Evolutionary conservation across 37 sponge, comb jelly and placozoan genomes (phyloP).

Genomic region (Theonella swinhoei): DNA sequence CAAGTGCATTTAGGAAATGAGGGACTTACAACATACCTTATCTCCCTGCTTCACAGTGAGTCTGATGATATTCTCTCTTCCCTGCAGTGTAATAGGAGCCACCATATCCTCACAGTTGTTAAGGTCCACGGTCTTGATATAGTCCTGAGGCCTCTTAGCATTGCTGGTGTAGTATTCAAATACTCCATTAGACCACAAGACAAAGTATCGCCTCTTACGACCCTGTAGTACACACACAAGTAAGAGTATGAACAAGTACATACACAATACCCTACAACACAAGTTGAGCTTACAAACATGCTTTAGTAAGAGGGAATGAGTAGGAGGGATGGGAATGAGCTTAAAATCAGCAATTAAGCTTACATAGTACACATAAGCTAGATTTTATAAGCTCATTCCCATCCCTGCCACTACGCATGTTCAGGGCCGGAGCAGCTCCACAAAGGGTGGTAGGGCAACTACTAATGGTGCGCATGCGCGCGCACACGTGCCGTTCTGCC

Average conservation of each 20-base stretch:
- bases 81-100: constrained; percentile 26
- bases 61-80: constrained; percentile 35
- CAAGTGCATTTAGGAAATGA: too few species aligned
- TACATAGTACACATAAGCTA: too few species aligned
- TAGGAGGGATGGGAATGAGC: neutral
- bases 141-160: constrained; percentile 52
- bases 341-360: too few species aligned
- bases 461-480: too few species aligned
- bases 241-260: neutral
- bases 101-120: constrained; percentile 63
- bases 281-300: neutral
- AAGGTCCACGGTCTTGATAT: constrained; percentile 65
- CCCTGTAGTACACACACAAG: neutral
- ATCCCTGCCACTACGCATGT: too few species aligned
- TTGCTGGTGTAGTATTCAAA: constrained; percentile 64
- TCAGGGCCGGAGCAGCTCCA: too few species aligned
- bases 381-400: too few species aligned
- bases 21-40: constrained; percentile 19
- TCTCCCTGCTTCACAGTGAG: constrained; percentile 19
- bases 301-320: neutral
- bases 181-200: constrained; percentile 43
- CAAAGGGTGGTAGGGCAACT: too few species aligned
- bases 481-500: too few species aligned
- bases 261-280: neutral
- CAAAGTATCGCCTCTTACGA: constrained; percentile 65